These are phyloP conservation scores for Ceryle rudis DNA, from an alignment of 2,797 vertebrate species.

Conservation along the genomic window DNA sequence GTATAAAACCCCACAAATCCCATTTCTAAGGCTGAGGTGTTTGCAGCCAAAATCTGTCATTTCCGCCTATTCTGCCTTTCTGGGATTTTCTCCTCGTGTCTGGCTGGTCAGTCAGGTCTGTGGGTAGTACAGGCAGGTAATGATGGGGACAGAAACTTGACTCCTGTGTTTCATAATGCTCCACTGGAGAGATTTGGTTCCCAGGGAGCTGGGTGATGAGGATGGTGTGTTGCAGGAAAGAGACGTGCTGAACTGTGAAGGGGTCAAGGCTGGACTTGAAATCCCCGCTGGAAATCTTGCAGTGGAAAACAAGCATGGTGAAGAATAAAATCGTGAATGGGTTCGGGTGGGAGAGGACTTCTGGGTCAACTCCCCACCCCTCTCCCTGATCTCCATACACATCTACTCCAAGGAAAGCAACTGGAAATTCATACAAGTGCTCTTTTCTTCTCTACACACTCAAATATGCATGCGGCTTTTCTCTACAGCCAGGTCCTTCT, in stretches of 20 bases:
- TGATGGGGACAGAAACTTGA: neutral
- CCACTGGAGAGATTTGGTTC: neutral
- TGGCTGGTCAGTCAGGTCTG: neutral
- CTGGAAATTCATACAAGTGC: neutral
- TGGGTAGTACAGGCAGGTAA: neutral
- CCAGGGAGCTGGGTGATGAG: neutral
- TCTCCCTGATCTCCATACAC: neutral
- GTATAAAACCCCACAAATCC: neutral
- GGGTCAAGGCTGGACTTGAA: neutral
- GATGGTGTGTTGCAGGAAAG: neutral
- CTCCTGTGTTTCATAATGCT: neutral
- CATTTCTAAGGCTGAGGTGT: neutral
- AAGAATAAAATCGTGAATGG: neutral
- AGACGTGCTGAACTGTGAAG: neutral
- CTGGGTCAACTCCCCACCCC: neutral
- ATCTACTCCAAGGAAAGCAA: neutral
- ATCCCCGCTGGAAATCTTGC: neutral
- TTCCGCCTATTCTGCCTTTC: neutral
- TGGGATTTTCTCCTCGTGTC: neutral
- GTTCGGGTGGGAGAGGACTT: neutral
- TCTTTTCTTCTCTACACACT: neutral
- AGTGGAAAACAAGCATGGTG: neutral
- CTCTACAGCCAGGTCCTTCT: constrained; percentile 4
- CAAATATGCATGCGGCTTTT: neutral
- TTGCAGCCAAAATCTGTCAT: neutral